Evolutionary conservation across 2,888 invertebrate genomes (phyloP), one percentile per base, ranked within the genome.

Genomic region (Drosophila fulvimacula): DNA sequence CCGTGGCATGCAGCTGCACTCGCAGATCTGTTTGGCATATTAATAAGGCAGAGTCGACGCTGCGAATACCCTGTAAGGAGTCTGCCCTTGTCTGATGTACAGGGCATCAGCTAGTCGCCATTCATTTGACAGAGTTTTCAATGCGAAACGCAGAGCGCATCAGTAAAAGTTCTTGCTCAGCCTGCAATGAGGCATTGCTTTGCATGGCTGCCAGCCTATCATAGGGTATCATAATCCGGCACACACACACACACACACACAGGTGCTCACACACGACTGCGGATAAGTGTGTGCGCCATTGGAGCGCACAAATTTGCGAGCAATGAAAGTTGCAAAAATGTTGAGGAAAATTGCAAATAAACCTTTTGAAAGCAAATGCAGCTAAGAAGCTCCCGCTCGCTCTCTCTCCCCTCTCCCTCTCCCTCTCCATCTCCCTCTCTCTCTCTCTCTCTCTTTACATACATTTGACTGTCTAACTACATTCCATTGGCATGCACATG

Each of bases 281-380:
- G 27, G 46, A 46, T 46, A 2, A n/a, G 46, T n/a, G 27, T 46
- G 46, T 41, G 44, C 42, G 27, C 39, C 58, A 49, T 32, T 49
- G 53, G 39, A 38, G 72, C 49, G 46, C 42, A 78, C 41, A 46
- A 74, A 58, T 64, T 68, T 76, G 53, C 11, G 57, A 76, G 56
- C 56, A 57, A 44, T 64, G 52, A 44, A 36, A 65, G 61, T 48
- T 61, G 51, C 49, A 39, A 56, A 66, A 71, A 21, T 27, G 34
- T 30, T 36, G 17, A 52, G 27, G 19, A 38, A 64, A 64, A 69
- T 63, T 74, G 81, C 76, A 79, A 69, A 67, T 69, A 79, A 75
- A 79, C 72, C 58, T 51, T 9, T 34, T 1, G 56, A 60, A 38
- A 55, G 79, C 64, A 51, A 64, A 51, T 13, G 49, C 63, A 59